phyloP scores from a whole-genome alignment of 1,140 invertebrate species.

The Cheumatopsyche charites region DNA sequence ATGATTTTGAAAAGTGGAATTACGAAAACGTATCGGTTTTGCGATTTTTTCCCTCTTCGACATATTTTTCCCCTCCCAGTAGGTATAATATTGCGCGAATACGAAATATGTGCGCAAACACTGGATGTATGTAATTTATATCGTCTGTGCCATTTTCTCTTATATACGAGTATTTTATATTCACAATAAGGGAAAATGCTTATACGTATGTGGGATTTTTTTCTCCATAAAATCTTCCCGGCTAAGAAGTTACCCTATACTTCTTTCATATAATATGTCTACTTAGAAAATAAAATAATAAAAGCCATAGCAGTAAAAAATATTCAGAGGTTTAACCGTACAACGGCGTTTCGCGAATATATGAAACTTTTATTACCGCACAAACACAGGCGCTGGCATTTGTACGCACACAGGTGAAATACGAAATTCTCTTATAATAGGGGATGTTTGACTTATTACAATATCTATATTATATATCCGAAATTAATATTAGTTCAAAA shows the following conservation, averaged over 20 bases:
- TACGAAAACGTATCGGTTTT: no score
- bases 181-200: background rate
- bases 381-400: background rate
- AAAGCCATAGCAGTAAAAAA: conserved; percentile 20
- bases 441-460: no score
- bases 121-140: no score
- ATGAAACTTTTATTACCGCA: conserved; percentile 16
- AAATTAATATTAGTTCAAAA: no score
- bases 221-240: background rate
- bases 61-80: no score
- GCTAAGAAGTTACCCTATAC: conserved; percentile 8
- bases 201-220: background rate
- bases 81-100: background rate
- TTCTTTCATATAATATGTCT: conserved; percentile 4
- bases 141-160: background rate
- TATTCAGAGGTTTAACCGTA: conserved; percentile 12
- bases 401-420: no score
- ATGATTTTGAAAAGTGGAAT: no score
- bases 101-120: background rate
- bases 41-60: no score
- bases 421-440: no score
- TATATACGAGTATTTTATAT: background rate
- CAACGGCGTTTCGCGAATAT: conserved; percentile 1
- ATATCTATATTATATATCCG: no score
- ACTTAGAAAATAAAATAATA: conserved; percentile 23